Percentiles rank a stretch among this genome's conserved stretches.
Conservation (phyloP, 2,888 invertebrate species). For the Phortica okadai region DNA sequence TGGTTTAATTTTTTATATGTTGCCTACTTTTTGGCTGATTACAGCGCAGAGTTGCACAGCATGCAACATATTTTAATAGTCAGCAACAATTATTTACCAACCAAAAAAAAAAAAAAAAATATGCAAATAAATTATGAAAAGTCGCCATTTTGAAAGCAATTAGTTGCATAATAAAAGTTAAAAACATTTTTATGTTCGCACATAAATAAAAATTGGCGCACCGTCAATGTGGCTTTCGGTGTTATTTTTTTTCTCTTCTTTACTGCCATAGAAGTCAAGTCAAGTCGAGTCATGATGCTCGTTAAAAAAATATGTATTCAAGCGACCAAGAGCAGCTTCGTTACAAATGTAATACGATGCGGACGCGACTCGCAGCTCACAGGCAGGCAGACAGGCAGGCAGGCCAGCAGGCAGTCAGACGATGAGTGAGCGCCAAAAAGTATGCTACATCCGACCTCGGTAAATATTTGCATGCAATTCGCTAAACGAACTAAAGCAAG, state of each 20-base stretch:
- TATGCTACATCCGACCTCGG: slow-evolving; percentile 51
- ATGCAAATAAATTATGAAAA: neutral
- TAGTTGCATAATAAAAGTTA: slow-evolving; percentile 17
- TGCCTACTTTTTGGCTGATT: slow-evolving; percentile 48
- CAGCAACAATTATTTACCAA: slow-evolving; percentile 39
- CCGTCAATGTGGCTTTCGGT: neutral
- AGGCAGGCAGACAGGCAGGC: too few relatives aligned
- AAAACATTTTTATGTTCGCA: slow-evolving; percentile 13
- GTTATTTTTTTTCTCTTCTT: neutral
- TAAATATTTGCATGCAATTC: slow-evolving; percentile 50
- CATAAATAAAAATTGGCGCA: slow-evolving; percentile 13
- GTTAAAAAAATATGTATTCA: slow-evolving; percentile 5
- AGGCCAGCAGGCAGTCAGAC: too few relatives aligned
- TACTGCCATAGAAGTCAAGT: neutral
- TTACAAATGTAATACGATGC: neutral
- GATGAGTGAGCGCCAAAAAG: neutral
- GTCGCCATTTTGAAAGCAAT: neutral
- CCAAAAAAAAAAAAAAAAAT: neutral
- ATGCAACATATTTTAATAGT: slow-evolving; percentile 49
- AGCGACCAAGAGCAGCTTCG: neutral
- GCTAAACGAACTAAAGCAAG: slow-evolving; percentile 59
- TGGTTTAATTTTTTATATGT: slow-evolving; percentile 55
- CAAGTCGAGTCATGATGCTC: neutral
- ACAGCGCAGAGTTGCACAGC: neutral
- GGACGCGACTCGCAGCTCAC: too few relatives aligned